Conservation (phyloP, 2,888 invertebrate species). For the Margaritifera margaritifera region DNA sequence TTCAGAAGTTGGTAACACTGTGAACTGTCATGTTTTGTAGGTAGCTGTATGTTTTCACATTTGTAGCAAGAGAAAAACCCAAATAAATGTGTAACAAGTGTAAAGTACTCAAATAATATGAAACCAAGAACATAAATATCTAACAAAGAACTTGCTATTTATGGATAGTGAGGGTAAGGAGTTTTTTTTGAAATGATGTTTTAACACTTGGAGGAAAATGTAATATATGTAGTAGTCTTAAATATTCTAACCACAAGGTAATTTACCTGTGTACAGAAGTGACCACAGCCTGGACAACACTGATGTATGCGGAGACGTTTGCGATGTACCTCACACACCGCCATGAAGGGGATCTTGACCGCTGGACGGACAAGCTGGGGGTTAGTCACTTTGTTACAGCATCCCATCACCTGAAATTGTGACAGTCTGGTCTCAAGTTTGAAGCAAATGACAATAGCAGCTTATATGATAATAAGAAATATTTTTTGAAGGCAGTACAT, state of each 20-base stretch:
- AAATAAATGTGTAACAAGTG: no score
- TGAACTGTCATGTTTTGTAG: no score
- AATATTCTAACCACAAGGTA: neutral
- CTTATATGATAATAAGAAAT: no score
- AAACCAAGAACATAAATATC: neutral
- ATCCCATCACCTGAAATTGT: conserved; percentile 78
- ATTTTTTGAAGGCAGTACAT: no score
- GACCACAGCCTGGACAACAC: conserved; percentile 91
- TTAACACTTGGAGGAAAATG: no score
- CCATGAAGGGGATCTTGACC: conserved; percentile 82
- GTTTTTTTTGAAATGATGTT: neutral
- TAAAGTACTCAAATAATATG: neutral
- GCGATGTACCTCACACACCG: conserved; percentile 85
- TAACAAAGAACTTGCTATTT: neutral
- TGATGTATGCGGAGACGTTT: conserved; percentile 85
- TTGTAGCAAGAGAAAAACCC: no score
- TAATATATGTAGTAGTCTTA: neutral
- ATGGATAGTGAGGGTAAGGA: neutral
- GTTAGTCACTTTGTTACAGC: conserved; percentile 80
- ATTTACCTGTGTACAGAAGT: conserved; percentile 87
- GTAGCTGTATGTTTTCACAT: no score
- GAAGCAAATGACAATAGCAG: no score
- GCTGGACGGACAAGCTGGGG: conserved; percentile 70
- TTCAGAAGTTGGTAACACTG: no score
- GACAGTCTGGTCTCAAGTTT: neutral